Evolutionary conservation across 2,113 vertebrate genomes (phyloP).

Genomic region (Nothocercus julius): DNA sequence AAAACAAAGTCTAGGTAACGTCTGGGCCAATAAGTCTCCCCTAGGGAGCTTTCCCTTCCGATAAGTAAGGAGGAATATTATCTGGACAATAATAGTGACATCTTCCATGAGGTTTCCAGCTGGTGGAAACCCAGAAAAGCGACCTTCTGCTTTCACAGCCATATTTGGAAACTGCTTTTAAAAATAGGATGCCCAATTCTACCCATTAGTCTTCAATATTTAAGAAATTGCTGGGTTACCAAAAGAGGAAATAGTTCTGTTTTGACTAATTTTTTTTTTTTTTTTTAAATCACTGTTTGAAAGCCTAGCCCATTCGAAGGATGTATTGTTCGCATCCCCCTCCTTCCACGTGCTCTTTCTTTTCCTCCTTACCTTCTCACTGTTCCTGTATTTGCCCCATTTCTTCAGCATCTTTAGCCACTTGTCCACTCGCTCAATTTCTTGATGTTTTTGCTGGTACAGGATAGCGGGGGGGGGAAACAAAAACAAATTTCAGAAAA

Average conservation of each 20-base stretch:
- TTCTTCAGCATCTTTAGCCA: slow-evolving; percentile 95
- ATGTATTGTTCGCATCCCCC: accelerated
- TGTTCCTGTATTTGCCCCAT: slow-evolving; percentile 90
- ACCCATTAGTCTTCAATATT: no score
- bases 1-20: neutral
- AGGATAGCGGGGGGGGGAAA: neutral
- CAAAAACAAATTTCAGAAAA: neutral
- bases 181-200: neutral
- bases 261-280: no score
- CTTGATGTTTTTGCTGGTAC: slow-evolving; percentile 86
- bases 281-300: accelerated
- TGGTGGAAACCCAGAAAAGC: neutral
- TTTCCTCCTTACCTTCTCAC: slow-evolving; percentile 84
- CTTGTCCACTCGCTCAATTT: slow-evolving; percentile 88
- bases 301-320: neutral
- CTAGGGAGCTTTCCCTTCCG: neutral
- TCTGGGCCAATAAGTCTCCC: neutral
- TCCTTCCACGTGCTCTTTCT: neutral
- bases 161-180: neutral
- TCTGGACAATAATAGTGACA: accelerated
- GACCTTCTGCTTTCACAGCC: neutral
- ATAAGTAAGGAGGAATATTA: neutral
- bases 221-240: no score
- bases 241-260: no score
- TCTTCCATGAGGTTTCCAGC: neutral